phyloP scores from a whole-genome alignment of 92 coral and sea anemone genomes.

The Parazoanthus swiftii region DNA sequence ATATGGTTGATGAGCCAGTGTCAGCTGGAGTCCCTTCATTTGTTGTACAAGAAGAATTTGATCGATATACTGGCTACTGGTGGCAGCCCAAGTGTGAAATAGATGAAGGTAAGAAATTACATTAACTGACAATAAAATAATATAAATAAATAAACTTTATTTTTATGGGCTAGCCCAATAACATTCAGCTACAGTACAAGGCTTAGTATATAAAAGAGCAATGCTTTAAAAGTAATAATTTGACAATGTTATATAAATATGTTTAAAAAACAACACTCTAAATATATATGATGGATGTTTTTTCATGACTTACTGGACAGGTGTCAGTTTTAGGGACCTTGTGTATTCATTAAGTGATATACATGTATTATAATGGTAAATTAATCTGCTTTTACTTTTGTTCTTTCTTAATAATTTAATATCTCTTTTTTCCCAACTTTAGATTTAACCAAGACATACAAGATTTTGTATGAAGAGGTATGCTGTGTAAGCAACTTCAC shows the following conservation, averaged over 20 bases:
- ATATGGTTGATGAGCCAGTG: slow-evolving; percentile 74
- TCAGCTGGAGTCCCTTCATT: slow-evolving; percentile 99
- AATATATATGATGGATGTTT: too few species aligned
- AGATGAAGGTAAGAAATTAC: slow-evolving; percentile 57
- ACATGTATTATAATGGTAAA: too few species aligned
- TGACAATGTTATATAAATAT: too few species aligned
- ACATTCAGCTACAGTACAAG: neutral
- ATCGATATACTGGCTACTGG: slow-evolving; percentile 98
- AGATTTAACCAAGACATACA: slow-evolving; percentile 80
- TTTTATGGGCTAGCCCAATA: neutral
- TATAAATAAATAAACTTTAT: neutral
- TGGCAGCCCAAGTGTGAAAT: slow-evolving; percentile 82
- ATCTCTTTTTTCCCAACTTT: neutral
- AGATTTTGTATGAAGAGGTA: slow-evolving; percentile 97
- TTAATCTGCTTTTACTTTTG: too few species aligned
- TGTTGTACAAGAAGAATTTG: slow-evolving; percentile 97
- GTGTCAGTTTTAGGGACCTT: neutral
- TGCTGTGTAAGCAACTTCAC: neutral
- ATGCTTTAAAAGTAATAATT: too few species aligned
- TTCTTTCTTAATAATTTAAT: neutral
- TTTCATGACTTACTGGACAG: too few species aligned
- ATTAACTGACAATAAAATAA: neutral
- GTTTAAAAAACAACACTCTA: too few species aligned
- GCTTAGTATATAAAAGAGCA: neutral
- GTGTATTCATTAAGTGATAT: neutral